Evolutionary conservation across 35 echinoderm and acorn worm genomes (phyloP), one percentile per base, ranked within the genome.

Genomic region (Heliocidaris tuberculata): DNA sequence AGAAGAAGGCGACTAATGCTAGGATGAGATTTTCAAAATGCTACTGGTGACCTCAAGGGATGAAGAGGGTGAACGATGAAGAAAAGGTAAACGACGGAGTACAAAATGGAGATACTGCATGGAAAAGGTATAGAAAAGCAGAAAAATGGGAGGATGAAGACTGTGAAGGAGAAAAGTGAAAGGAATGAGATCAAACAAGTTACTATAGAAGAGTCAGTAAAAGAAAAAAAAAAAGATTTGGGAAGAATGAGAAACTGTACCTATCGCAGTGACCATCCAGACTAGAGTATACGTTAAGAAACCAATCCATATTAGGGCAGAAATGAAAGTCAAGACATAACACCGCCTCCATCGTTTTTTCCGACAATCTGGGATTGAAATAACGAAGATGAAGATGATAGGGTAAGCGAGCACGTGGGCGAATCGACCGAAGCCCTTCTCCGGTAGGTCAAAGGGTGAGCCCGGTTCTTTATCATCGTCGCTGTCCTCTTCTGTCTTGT

Each of bases 181-280:
- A 42, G 35, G 3, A 42, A 3, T 42, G 35, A 42, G 35, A 42
- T 42, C 35, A 42, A 42, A 1, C 35, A 42, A 42, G 35, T 42
- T 42, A 42, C 35, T 42, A 42, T 42, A 42, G 0, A 42, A 42
- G 35, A 42, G 35, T 42, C 35, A 42, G 35, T 42, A 42, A 19
- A 60, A 60, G 12, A 60, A 60, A 60, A 60, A 15, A 12, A 78
- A 27, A 78, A 78, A 78, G 11, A 56, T 56, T 29, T 78, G 35
- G 27, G 7, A 78, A 78, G 7, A 0, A 78, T 78, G 61, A 71
- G 27, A 78, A 78, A 6, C 96, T 94, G 93, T 71, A 98, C 97
- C 97, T 48, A 98, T 85, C 48, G 90, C 91, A 48, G 95, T 96
- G 8, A 96, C 96, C 96, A 96, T 98, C 97, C 97, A 98, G 17